Conservation (phyloP, 1,140 invertebrate genomes). For the Drosophila auraria region DNA sequence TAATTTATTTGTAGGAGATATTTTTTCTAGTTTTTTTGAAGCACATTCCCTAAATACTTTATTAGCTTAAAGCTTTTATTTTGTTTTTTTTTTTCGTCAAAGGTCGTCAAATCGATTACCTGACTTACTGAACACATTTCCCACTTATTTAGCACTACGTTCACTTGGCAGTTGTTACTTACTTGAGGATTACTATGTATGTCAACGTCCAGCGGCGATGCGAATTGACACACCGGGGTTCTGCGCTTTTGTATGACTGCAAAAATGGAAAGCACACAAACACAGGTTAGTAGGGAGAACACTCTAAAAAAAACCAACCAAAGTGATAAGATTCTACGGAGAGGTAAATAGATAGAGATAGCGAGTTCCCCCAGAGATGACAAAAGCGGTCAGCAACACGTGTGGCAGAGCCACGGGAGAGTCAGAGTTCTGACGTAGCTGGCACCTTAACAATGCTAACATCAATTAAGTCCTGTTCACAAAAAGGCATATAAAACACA, state of each 20-base stretch:
- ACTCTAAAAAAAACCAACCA: slow-evolving; percentile 26
- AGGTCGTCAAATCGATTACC: slow-evolving; percentile 7
- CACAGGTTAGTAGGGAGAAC: slow-evolving; percentile 51
- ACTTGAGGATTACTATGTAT: slow-evolving; percentile 98
- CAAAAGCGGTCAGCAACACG: slow-evolving; percentile 37
- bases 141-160: slow-evolving; percentile 17
- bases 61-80: background rate
- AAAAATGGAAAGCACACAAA: slow-evolving; percentile 61
- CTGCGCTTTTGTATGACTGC: slow-evolving; percentile 96
- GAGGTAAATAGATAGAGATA: slow-evolving; percentile 46
- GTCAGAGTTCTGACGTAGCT: too few species aligned
- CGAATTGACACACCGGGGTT: slow-evolving; percentile 97
- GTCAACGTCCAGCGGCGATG: slow-evolving; percentile 96
- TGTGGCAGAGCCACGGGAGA: slow-evolving; percentile 26
- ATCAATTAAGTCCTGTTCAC: background rate
- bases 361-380: slow-evolving; percentile 43
- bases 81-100: background rate
- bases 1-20: background rate
- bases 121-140: slow-evolving; percentile 17
- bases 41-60: too few species aligned
- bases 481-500: slow-evolving; percentile 7
- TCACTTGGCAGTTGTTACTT: slow-evolving; percentile 79
- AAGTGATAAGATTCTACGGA: slow-evolving; percentile 63
- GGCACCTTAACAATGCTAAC: slow-evolving; percentile 19
- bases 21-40: background rate